These are phyloP conservation scores for Saiga tatarica DNA, from an alignment of 2,113 vertebrate species.

Conservation along the genomic window DNA sequence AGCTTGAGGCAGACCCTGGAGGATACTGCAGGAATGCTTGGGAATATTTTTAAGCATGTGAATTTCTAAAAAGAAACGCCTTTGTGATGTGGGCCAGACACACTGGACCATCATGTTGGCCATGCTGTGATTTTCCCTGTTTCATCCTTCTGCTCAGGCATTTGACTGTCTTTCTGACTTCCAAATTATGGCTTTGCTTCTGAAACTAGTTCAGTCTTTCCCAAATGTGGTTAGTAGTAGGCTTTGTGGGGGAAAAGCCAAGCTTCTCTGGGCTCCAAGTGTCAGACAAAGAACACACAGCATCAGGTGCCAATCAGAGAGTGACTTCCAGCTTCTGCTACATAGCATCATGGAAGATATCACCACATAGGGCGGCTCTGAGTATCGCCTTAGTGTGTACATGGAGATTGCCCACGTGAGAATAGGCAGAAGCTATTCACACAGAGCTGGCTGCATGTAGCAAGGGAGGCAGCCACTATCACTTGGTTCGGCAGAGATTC, in stretches of 20 bases:
- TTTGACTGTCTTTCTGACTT: background rate
- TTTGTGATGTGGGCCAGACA: no score
- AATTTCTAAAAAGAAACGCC: background rate
- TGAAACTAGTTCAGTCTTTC: background rate
- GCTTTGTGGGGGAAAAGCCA: background rate
- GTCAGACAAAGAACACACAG: background rate
- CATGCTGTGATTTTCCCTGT: background rate
- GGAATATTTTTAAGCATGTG: background rate
- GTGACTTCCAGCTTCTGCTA: background rate
- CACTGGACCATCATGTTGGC: background rate
- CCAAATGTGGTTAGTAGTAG: background rate
- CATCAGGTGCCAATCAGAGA: background rate
- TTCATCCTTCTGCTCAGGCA: background rate
- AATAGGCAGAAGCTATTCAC: background rate
- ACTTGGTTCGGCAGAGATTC: no score
- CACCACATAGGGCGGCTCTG: rapidly evolving
- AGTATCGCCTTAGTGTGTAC: background rate
- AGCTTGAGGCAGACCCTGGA: background rate
- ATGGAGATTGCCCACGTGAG: background rate
- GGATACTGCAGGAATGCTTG: background rate
- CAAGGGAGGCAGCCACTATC: background rate
- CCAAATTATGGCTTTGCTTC: background rate
- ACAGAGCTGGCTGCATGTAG: background rate
- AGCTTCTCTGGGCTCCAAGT: background rate
- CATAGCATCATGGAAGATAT: background rate